Base-by-base conservation (phyloP, 2,888 invertebrate species). In the Melinaea marsaeus region DNA sequence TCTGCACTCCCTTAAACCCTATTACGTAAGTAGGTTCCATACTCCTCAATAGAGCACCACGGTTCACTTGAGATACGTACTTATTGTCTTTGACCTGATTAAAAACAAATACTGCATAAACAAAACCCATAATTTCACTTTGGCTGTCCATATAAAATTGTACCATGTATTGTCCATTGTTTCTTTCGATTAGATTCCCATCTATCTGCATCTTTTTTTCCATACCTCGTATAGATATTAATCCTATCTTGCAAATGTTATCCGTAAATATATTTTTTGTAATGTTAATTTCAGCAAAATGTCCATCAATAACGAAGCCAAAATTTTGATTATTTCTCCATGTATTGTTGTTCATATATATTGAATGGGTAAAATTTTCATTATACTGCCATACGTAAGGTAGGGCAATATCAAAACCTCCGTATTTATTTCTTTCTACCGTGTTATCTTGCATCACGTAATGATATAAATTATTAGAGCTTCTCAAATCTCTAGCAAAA, bases 331-430 rank as follows among this genome's bases (percentile, higher is more conserved):
- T 99, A 74, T 94, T 93, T 13, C 94, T 92, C 94, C 98, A 97
- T 0, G 95, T 95, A 71, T 96, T 96, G 78, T 98, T 97, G 55
- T 94, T 94, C 79, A 98, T 93, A 74, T 93, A 95, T 13, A 99
- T 93, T 0, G 96, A 95, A 86, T 99, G 99, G 0, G 97, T 97
- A 74, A 96, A 97, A 79, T 98, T 98, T 84, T 97, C 97, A 78
- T 97, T 96, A 77, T 97, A 98, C 75, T 97, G 95, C 97, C 97
- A 97, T 1, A 98, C 98, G 73, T 98, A 97, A 0, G 99, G 99
- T 47, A 99, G 86, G 11, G 94, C 93, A 4, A 99, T 92, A 75
- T 96, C 94, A 71, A 99, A 94, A 1, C 99, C 99, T 11, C 97
- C 97, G 35, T 93, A 93, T 65, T 92, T 91, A 77, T 99, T 99